A percentile compares a stretch with the other conserved stretches of the same genome.
Conservation (phyloP, 92 coral and sea anemone genomes). For the Siderastrea radians region DNA sequence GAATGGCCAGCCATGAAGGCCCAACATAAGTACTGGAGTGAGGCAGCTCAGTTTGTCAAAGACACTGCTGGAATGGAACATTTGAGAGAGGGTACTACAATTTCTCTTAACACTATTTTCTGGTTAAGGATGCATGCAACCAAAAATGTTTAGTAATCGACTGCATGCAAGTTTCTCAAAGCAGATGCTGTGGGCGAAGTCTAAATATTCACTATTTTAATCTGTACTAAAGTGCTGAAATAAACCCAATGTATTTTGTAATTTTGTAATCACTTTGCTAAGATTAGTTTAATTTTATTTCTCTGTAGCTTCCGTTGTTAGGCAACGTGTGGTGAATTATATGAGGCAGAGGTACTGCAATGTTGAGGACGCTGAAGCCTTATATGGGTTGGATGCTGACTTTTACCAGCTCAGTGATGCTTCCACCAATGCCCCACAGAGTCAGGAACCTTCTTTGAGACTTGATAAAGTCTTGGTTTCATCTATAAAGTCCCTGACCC, state of each 20-base stretch:
- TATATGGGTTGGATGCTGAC: background rate
- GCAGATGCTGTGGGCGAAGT: too few relatives aligned
- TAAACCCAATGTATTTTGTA: too few relatives aligned
- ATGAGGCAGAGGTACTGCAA: background rate
- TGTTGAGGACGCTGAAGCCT: background rate
- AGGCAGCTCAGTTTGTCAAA: background rate
- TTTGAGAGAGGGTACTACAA: background rate
- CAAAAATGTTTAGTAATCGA: too few relatives aligned
- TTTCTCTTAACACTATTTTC: too few relatives aligned
- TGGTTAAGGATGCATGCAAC: too few relatives aligned
- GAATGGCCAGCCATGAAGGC: constrained; percentile 32
- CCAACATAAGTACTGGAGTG: background rate
- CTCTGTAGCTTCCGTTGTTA: background rate
- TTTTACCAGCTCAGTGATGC: constrained; percentile 3
- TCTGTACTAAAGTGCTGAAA: too few relatives aligned
- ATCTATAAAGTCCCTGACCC: background rate
- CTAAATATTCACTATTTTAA: too few relatives aligned
- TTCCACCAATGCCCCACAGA: background rate
- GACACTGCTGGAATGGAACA: background rate
- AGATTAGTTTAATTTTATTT: background rate
- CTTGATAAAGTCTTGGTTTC: background rate
- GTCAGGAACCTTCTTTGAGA: background rate
- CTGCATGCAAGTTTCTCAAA: too few relatives aligned
- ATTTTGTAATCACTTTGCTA: too few relatives aligned
- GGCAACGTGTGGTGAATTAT: constrained; percentile 8